Evolutionary conservation across 1,140 invertebrate species (phyloP), one percentile per base, ranked within the genome.

Genomic region (Cherax destructor): DNA sequence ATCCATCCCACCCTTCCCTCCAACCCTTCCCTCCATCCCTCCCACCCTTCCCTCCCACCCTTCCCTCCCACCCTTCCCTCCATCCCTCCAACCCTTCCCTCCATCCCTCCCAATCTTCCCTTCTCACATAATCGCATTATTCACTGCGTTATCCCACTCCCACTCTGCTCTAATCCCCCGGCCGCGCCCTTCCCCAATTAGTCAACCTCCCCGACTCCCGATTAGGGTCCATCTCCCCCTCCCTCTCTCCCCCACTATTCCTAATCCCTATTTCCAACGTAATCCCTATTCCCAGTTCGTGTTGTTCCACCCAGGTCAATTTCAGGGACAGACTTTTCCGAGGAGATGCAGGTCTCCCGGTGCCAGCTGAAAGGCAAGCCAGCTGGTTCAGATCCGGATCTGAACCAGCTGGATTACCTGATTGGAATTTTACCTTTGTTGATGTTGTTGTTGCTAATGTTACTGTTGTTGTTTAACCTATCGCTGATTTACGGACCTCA

Each of bases 101-200:
- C 9, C 13, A 47, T 21, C 5, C 61, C 18, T 18, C 61, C 61
- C 5, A 11, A n/a, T 16, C 24, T 41, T 18, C 30, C 30, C 7
- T 77, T 24, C 9, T 65, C 61, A 18, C 13, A 24, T 49, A 50
- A 79, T 52, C 7, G 49, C 47, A 16, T 74, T 74, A 30, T 74
- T 74, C n/a, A 74, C 24, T 6, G n/a, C 30, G 69, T 74, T 24
- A 74, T 74, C n/a, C 69, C 24, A 74, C 24, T 79, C 77, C 77
- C 18, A 6, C 18, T 10, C 77, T 47, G 47, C 10, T 18, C 6
- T 5, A 21, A 79, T 79, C 50, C 50, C 47, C 77, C 4, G 16
- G 7, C 77, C 10, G 77, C 77, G 47, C 72, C 49, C 83, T 86
- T 72, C 24, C 52, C 83, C 72, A 76, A 77, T 86, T 77, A 74